Evolutionary conservation across 2,888 invertebrate species (phyloP), one percentile per base, ranked within the genome.

Genomic region (Clunio marinus): DNA sequence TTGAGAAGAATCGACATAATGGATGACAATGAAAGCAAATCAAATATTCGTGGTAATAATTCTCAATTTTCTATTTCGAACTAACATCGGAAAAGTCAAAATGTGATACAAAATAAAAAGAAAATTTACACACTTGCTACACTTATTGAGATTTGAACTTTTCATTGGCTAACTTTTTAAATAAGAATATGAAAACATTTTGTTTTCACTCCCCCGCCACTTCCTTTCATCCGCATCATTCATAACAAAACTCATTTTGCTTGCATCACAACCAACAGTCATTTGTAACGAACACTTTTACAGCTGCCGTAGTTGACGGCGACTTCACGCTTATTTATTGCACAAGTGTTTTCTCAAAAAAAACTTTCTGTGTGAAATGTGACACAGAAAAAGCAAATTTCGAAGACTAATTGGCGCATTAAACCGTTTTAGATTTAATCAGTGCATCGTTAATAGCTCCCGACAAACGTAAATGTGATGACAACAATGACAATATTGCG

Each of bases 391-490:
- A 41, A 41, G n/a, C 32, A 32, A 32, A 32, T 32, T 32, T 4
- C 32, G 4, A 22, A 51, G 10, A 17, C 51, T 51, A 17, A 51
- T 51, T 20, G 20, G 10, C 5, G 17, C 51, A 51, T 20, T 17
- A 51, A 5, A 17, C 22, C 2, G 8, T 63, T 63, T 37, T 63
- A 63, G 63, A 63, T 63, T 63, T 63, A 46, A 63, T 63, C 63
- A 45, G 63, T 63, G 63, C 63, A 63, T 45, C 63, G 25, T 22
- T 63, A 27, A 22, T 45, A 28, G 27, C 17, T 17, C 1, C 46
- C 20, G 35, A 27, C 24, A 24, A 46, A 17, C 63, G 25, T 17
- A 63, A 46, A 46, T 63, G 63, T 63, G 63, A 63, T 63, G 45
- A 27, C 24, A 63, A 63, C 46, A 46, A 63, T 45, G 46, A 63